These are phyloP conservation scores for Actenoides hombroni DNA, from an alignment of 2,113 vertebrate species.

Conservation along the genomic window DNA sequence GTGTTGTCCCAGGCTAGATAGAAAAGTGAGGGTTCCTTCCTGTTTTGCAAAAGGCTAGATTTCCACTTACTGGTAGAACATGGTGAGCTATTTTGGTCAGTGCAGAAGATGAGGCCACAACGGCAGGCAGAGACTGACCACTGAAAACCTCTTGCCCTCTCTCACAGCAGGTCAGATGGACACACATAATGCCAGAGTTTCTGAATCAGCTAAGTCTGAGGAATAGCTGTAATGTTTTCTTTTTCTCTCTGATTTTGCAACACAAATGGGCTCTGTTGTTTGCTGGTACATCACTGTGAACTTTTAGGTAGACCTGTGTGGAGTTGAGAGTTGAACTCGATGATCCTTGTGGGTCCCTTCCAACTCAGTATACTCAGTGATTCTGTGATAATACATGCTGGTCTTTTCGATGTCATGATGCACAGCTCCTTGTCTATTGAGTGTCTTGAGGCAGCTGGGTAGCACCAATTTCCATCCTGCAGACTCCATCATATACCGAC, in stretches of 20 bases:
- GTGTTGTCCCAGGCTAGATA: background rate
- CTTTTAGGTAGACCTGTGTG: background rate
- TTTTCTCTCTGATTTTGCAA: background rate
- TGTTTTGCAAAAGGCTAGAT: background rate
- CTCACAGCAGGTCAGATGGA: background rate
- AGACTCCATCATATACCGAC: fast-evolving
- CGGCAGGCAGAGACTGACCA: background rate
- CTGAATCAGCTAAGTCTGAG: background rate
- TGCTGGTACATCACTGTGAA: background rate
- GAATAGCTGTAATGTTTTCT: background rate
- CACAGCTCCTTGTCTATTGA: background rate
- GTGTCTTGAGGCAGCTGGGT: background rate
- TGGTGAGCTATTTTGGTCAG: background rate
- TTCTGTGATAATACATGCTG: background rate
- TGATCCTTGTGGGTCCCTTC: background rate
- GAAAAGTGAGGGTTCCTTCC: background rate
- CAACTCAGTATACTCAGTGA: background rate
- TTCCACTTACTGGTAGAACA: background rate
- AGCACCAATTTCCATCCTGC: background rate
- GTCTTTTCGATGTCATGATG: background rate
- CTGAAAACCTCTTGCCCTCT: background rate
- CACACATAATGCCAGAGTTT: background rate
- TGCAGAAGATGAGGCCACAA: background rate
- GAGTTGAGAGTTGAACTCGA: background rate
- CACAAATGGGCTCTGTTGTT: background rate